A percentile compares a stretch with the other conserved stretches of the same genome.
phyloP scores from a whole-genome alignment of 2,888 invertebrate genomes.

The Netelia virgata region DNA sequence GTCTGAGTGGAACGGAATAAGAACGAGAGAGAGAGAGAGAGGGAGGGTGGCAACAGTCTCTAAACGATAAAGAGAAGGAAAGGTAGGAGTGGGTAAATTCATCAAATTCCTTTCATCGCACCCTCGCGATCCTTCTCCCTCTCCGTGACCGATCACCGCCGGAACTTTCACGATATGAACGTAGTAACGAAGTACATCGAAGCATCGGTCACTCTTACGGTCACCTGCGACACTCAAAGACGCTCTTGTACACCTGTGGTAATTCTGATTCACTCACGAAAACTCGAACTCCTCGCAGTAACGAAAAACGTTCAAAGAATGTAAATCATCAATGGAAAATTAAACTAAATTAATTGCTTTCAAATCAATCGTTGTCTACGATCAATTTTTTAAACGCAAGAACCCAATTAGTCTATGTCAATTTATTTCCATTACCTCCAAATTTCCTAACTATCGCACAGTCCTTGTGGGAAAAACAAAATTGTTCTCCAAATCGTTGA shows the following conservation, averaged over 20 bases:
- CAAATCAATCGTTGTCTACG: no score
- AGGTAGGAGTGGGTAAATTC: constrained; percentile 33
- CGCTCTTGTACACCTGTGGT: not conserved
- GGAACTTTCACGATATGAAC: not conserved
- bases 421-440: no score
- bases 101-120: constrained; percentile 49
- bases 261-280: not conserved
- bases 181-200: not conserved
- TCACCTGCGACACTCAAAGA: not conserved
- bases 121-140: constrained; percentile 13
- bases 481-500: not conserved
- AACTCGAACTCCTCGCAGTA: no score
- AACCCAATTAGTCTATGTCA: no score
- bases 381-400: no score
- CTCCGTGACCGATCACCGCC: constrained; percentile 3
- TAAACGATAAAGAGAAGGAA: constrained; percentile 34
- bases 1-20: constrained; percentile 40
- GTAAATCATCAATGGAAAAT: no score
- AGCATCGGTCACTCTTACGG: not conserved
- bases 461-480: not conserved
- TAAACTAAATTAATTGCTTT: no score
- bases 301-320: no score
- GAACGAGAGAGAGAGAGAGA: constrained; percentile 13
- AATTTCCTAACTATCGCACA: not conserved
- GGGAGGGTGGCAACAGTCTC: constrained; percentile 25